Conservation (phyloP, 2,888 invertebrate genomes). For the Pyrocoelia pectoralis region DNA sequence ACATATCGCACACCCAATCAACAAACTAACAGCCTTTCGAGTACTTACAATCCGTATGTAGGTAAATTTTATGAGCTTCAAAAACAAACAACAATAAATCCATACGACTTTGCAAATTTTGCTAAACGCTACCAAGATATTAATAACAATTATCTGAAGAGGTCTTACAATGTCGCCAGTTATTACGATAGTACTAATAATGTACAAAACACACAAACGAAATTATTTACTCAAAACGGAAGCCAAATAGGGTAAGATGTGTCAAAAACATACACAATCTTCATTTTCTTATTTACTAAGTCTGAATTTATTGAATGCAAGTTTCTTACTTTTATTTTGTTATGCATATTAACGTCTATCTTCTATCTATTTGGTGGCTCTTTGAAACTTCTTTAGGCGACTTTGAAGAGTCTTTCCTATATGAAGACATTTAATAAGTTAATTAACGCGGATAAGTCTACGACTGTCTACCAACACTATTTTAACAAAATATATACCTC, state of each 20-base stretch:
- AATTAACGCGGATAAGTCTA: no score
- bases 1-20: neutral
- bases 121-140: conserved; percentile 48
- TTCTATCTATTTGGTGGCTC: no score
- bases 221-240: conserved; percentile 7
- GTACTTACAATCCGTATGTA: conserved; percentile 65
- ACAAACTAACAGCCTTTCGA: conserved; percentile 48
- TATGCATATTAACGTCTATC: no score
- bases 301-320: neutral
- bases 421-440: no score
- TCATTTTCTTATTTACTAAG: neutral
- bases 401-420: no score
- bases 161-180: conserved; percentile 61
- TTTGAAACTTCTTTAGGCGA: neutral
- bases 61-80: conserved; percentile 59
- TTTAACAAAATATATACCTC: no score
- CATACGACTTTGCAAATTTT: conserved; percentile 61
- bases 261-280: neutral
- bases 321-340: no score
- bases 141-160: conserved; percentile 59
- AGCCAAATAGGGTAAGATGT: conserved; percentile 32
- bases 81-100: conserved; percentile 65
- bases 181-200: conserved; percentile 57
- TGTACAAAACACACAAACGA: conserved; percentile 40
- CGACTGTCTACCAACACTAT: no score